Conservation (phyloP, 2,113 vertebrate genomes). For the Callithrix jacchus region DNA sequence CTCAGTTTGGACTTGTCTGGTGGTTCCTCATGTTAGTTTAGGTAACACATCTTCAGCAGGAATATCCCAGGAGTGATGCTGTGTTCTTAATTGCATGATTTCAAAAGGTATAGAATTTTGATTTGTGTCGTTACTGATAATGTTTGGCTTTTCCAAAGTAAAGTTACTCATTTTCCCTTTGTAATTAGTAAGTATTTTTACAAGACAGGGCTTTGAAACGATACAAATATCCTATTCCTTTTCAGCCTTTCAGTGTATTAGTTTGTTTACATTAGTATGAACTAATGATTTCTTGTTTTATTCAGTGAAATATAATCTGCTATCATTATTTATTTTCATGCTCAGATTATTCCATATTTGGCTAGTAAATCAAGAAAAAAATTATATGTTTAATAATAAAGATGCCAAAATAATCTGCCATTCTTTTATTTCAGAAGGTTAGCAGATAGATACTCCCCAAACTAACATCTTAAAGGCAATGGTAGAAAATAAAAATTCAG, state of each 20-base stretch:
- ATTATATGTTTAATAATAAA: background rate
- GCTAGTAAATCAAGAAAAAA: background rate
- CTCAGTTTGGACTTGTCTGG: background rate
- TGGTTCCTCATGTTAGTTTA: background rate
- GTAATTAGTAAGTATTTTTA: background rate
- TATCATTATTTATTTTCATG: slow-evolving; percentile 9
- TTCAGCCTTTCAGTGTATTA: background rate
- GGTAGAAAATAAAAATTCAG: background rate
- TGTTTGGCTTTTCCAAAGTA: background rate
- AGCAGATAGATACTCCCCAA: background rate
- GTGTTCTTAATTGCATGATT: background rate
- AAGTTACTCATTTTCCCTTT: slow-evolving; percentile 20
- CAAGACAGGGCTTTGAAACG: background rate
- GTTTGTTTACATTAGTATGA: slow-evolving; percentile 21
- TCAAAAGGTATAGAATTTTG: background rate
- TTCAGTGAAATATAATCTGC: background rate
- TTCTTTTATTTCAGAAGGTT: slow-evolving; percentile 12
- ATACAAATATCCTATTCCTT: background rate
- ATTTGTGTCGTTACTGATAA: background rate
- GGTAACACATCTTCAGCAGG: background rate
- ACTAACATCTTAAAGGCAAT: background rate
- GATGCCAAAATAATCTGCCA: background rate
- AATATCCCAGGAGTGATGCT: background rate
- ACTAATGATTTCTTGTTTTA: background rate
- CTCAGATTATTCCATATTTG: background rate